Evolutionary conservation across 2,113 vertebrate species (phyloP).

Genomic region (Aviceda subcristata): DNA sequence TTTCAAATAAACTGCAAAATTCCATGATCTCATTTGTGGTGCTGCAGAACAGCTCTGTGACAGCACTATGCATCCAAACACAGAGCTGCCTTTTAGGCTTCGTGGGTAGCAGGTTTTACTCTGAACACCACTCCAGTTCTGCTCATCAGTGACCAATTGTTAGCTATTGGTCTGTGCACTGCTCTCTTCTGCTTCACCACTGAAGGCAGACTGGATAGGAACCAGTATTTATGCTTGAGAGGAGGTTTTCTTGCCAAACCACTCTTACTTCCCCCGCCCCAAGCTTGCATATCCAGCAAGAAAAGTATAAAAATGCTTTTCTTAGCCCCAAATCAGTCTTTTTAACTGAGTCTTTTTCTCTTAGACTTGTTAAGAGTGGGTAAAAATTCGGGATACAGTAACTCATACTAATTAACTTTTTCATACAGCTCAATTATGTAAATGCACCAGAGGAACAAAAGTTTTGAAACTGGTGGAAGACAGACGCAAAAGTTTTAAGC

Average conservation of each 20-base stretch:
- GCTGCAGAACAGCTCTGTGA: constrained; percentile 72
- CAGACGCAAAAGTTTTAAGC: background rate
- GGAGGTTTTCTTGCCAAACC: background rate
- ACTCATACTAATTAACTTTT: background rate
- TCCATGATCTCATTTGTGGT: constrained; percentile 77
- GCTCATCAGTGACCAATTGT: background rate
- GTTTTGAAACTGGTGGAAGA: background rate
- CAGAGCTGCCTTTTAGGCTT: constrained; percentile 49
- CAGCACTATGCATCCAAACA: constrained; percentile 69
- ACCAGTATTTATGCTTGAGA: background rate
- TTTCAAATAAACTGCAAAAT: constrained; percentile 73
- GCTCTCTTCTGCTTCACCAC: background rate
- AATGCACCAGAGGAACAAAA: background rate
- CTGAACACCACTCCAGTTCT: background rate
- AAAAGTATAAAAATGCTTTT: background rate
- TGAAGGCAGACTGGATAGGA: background rate
- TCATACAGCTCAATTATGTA: background rate
- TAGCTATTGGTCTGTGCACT: background rate
- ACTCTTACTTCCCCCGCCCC: background rate
- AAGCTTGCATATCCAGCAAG: background rate
- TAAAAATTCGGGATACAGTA: background rate
- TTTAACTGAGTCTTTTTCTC: background rate
- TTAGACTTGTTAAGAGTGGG: background rate
- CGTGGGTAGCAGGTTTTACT: background rate
- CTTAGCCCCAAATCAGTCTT: background rate